Evolutionary conservation across 1,140 invertebrate species (phyloP).

Genomic region (Trissolcus basalis): DNA sequence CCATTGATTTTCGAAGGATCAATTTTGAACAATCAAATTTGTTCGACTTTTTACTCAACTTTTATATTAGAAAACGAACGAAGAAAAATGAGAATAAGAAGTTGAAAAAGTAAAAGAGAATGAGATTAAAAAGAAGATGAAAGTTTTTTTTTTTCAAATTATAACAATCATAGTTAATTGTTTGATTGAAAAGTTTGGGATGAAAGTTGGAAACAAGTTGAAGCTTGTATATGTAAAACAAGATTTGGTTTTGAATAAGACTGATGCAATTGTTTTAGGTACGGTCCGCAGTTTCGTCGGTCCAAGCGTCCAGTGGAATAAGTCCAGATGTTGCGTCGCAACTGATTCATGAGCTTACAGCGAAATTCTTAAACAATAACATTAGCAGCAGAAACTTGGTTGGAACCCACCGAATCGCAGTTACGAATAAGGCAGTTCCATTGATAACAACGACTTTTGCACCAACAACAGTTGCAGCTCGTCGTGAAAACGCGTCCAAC

Average conservation of each 20-base stretch:
- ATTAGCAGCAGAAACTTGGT: constrained; percentile 44
- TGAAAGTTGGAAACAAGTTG: no score
- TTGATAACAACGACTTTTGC: constrained; percentile 26
- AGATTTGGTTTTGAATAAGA: no score
- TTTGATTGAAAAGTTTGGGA: no score
- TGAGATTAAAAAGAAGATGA: no score
- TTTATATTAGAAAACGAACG: no score
- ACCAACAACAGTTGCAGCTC: constrained; percentile 6
- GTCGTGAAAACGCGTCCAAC: constrained; percentile 9
- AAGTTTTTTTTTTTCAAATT: no score
- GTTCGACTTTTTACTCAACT: background rate
- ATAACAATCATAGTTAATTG: no score
- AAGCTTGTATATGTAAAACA: no score
- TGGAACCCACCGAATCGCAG: constrained; percentile 1
- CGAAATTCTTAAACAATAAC: constrained; percentile 54
- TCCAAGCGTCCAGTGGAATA: constrained; percentile 67
- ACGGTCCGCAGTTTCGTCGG: constrained; percentile 61
- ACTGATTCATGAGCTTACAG: constrained; percentile 63
- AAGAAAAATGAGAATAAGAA: no score
- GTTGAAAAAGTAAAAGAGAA: no score
- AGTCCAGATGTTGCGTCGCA: constrained; percentile 67
- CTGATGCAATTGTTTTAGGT: no score
- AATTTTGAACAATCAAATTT: background rate
- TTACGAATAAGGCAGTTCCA: constrained; percentile 9
- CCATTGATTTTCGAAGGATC: background rate